Evolutionary conservation across 2,113 vertebrate genomes (phyloP).

Genomic region (Brachirus orientalis): DNA sequence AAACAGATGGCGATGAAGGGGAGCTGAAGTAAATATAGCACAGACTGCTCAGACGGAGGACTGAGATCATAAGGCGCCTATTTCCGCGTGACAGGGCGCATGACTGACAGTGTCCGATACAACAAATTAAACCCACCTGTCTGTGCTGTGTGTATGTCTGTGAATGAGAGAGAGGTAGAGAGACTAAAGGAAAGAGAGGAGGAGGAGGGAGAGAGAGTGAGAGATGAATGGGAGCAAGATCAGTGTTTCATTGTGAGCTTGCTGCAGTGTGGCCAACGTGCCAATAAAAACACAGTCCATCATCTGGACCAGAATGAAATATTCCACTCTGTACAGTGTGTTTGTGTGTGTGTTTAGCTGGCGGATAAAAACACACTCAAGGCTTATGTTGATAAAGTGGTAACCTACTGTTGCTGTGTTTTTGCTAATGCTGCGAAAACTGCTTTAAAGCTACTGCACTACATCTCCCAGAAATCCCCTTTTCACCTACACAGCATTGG

Average conservation of each 20-base stretch:
- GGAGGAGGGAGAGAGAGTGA: background rate
- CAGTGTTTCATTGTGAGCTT: constrained; percentile 60
- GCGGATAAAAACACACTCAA: constrained; percentile 41
- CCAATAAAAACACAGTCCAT: constrained; percentile 71
- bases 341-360: constrained; percentile 25
- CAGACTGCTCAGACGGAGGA: constrained; percentile 47
- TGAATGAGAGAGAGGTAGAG: background rate
- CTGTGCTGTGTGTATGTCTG: constrained; percentile 22
- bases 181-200: constrained; percentile 14
- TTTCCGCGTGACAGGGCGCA: constrained; percentile 62
- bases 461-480: constrained; percentile 21
- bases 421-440: no score
- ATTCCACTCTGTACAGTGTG: constrained; percentile 26
- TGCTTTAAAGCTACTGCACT: constrained; percentile 1
- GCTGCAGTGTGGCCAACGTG: constrained; percentile 49
- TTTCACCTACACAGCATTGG: background rate
- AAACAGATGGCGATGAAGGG: constrained; percentile 38
- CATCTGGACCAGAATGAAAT: constrained; percentile 56
- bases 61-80: constrained; percentile 67
- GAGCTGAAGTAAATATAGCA: constrained; percentile 56
- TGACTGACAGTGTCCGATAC: constrained; percentile 65
- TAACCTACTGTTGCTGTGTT: constrained; percentile 8
- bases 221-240: constrained; percentile 44
- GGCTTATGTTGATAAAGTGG: constrained; percentile 12
- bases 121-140: constrained; percentile 71